Percentiles rank a stretch among this genome's conserved stretches.
These are phyloP conservation scores for Coenonympha glycerion DNA, from an alignment of 2,888 invertebrate species.

Conservation along the genomic window DNA sequence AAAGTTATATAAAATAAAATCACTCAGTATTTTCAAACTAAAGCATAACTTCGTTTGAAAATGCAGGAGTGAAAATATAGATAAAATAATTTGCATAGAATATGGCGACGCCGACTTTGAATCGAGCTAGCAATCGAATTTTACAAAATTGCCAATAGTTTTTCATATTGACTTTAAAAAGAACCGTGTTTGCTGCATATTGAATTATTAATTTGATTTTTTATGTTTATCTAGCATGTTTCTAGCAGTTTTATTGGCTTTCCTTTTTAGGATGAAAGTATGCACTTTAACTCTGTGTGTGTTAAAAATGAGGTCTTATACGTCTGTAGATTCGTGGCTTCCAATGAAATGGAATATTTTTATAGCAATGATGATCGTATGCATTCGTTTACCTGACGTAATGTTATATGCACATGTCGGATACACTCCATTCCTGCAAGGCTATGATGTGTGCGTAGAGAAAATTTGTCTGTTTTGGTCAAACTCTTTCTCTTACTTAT, in stretches of 20 bases:
- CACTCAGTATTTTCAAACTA: too few relatives aligned
- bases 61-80: not conserved
- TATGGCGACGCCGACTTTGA: constrained; percentile 6
- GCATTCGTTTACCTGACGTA: too few relatives aligned
- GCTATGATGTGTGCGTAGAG: too few relatives aligned
- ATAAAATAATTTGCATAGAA: constrained; percentile 10
- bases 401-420: too few relatives aligned
- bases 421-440: too few relatives aligned
- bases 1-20: too few relatives aligned
- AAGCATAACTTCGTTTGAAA: constrained; percentile 4
- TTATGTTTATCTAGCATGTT: not conserved
- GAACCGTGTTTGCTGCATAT: constrained; percentile 12
- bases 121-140: constrained; percentile 4
- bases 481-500: too few relatives aligned
- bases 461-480: too few relatives aligned
- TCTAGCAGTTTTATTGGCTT: not conserved
- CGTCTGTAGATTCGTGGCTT: too few relatives aligned
- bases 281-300: not conserved
- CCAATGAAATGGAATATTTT: too few relatives aligned
- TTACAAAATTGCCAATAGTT: constrained; percentile 7
- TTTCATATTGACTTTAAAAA: constrained; percentile 13
- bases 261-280: not conserved
- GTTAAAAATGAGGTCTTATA: too few relatives aligned
- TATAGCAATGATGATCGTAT: too few relatives aligned
- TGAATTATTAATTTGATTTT: constrained; percentile 12